Conservation (phyloP, 2,113 vertebrate genomes). For the Phoxinus phoxinus region DNA sequence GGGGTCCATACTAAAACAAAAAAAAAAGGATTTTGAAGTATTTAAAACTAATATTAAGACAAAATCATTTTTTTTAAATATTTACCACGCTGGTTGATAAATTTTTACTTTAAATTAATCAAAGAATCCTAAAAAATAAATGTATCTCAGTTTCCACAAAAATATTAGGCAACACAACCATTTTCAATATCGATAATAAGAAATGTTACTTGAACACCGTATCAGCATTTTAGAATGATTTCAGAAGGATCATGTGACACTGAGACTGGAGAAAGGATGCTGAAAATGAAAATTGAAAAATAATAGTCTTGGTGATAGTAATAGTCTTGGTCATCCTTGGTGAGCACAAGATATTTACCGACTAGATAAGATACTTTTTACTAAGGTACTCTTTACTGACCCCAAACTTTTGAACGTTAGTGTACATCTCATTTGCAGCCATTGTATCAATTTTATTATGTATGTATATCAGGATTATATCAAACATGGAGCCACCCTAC, state of each 20-base stretch:
- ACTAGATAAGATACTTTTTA: no score
- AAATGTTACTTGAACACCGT: no score
- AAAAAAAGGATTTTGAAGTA: background rate
- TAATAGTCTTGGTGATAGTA: no score
- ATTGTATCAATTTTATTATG: background rate
- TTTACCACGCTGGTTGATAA: no score
- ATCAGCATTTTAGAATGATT: no score
- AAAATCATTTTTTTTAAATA: no score
- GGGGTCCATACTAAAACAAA: background rate
- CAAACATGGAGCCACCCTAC: background rate
- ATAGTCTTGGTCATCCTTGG: no score
- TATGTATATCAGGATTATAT: background rate
- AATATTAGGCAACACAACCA: no score
- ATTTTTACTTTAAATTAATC: background rate
- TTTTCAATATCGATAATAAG: no score
- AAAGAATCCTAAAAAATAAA: background rate
- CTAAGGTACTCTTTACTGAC: background rate
- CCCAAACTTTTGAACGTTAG: background rate
- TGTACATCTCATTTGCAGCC: background rate
- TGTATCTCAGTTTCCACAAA: no score
- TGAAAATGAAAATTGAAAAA: background rate
- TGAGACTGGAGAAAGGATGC: no score
- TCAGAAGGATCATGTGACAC: no score
- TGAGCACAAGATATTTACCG: background rate
- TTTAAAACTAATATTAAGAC: background rate